Base-by-base conservation (phyloP, 2,113 vertebrate species). In the Barbus barbus region DNA sequence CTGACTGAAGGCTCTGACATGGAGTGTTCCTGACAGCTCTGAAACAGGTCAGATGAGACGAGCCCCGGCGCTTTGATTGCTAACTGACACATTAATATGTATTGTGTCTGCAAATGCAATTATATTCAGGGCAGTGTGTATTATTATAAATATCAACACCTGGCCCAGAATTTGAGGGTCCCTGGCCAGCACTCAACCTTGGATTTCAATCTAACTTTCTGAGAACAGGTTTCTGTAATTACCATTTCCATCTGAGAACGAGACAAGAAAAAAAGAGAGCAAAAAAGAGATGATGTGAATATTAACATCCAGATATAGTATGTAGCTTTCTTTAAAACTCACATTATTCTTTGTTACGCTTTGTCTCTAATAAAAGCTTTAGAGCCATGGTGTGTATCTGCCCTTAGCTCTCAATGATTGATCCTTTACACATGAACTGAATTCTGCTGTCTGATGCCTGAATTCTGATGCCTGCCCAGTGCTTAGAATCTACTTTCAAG, bases 1-100 rank as follows among this genome's bases (percentile, higher is more conserved):
- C 26, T 88, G 91, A 93, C 85, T 90, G 91, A 92, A 89, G 89
- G 74, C 61, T 88, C 89, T 92, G 91, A 89, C 76, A 73, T 81
- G 90, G 91, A 92, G 77, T 90, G 90, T 90, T 92, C 91, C 88
- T 90, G 92, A 94, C 93, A 93, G 90, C 91, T 87, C 80, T 88
- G 90, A 91, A 86, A 87, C 86, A 87, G 78, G 84, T 87, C 87
- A 92, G 91, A 93, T 48, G 80, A 65, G 46, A 92, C 89, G 91
- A 92, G 88, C 87, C 90, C 87, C 31, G 73, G 88, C 85, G 84
- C 88, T 67, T 83, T 90, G 90, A 91, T 92, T 92, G 88, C 91
- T 90, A 91, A 89, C 89, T 88, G 90, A 92, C 90, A 91, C 89
- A 86, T 91, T 89, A 90, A 91, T 90, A 86, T 90, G 83, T 86